Evolutionary conservation across 2,113 vertebrate genomes (phyloP).

Genomic region (Callopanchax toddi): DNA sequence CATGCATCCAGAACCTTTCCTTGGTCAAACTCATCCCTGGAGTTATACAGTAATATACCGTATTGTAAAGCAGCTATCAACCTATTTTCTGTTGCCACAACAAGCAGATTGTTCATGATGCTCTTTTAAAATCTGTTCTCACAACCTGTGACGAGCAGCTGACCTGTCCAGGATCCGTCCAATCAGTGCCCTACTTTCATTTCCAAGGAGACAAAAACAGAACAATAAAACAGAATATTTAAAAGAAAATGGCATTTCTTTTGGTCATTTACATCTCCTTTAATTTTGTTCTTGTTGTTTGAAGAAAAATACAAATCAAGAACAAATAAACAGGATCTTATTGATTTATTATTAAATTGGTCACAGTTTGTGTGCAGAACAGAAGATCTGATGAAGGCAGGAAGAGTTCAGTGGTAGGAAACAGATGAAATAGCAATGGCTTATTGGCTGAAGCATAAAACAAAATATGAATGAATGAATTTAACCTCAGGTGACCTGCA

Average conservation of each 20-base stretch:
- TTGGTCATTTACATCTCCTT: no score
- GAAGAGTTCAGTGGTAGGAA: no score
- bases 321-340: neutral
- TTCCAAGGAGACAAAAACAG: neutral
- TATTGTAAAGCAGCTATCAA: neutral
- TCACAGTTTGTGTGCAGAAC: neutral
- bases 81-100: neutral
- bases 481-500: no score
- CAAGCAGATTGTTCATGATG: constrained; percentile 3
- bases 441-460: no score
- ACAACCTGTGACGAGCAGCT: constrained; percentile 8
- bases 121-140: constrained; percentile 11
- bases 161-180: neutral
- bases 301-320: neutral
- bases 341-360: neutral
- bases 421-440: no score
- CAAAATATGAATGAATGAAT: no score
- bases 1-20: constrained; percentile 8
- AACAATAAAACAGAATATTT: no score
- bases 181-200: neutral
- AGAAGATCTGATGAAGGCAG: neutral
- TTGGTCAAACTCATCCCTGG: neutral
- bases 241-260: no score
- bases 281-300: no score
- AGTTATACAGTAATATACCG: neutral